Base-by-base conservation (phyloP, 2,797 vertebrate species). In the Sciurus carolinensis region DNA sequence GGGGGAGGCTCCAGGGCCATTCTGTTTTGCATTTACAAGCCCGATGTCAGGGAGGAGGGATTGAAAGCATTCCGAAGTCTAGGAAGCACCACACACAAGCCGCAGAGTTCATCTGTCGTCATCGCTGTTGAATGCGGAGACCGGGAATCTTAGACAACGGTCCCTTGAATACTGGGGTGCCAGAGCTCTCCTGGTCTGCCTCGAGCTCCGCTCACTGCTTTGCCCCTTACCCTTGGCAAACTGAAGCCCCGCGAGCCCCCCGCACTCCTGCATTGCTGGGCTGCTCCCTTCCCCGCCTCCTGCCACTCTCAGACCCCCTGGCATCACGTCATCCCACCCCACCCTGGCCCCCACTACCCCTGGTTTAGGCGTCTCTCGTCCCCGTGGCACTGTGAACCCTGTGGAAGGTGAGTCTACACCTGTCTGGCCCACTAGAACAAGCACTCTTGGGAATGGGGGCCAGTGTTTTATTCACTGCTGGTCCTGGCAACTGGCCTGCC, bases 351-450 rank as follows among this genome's bases (percentile, higher is more conserved):
- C 24, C 7, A 22, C 24, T 71, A 79, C 62, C 30, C 10, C 28
- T 7, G 80, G 42, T 50, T 52, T 36, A 11, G n/a, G 39, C 22
- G 4, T 13, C 62, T 54, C 24, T 36, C 4, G 39, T 59, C 42
- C 12, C 12, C 0, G 0, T 3, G 50, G 64, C 59, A 17, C 52
- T 77, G 17, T 2, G 1, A 10, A 33, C 26, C 0, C 0, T 20
- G 15, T 69, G 36, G 8, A 50, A 73, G 77, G 17, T 5, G 4
- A 10, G 1, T 22, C 20, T 36, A 5, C 28, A 17, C 44, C 30
- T 8, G 26, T 83, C 33, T 39, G 3, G 36, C 64, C 71, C 1
- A 0, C n/a, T 7, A 15, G 72, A 33, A 5, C 0, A 0, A 12
- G n/a, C 1, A 0, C 10, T 30, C 42, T 36, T n/a, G 6, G 33